These are phyloP conservation scores for Hemaris fuciformis DNA, from an alignment of 2,888 invertebrate species.

Conservation along the genomic window DNA sequence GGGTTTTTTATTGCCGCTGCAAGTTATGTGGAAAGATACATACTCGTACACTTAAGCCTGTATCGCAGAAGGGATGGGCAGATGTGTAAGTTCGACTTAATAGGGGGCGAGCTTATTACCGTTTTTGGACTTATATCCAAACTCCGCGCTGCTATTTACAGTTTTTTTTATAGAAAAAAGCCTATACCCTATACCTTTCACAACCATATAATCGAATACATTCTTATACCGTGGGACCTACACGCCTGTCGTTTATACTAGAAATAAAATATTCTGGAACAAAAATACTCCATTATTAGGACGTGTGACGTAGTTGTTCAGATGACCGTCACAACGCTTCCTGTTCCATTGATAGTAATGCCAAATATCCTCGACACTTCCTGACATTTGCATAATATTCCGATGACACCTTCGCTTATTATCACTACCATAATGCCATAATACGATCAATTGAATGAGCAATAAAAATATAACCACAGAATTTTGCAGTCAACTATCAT, in stretches of 20 bases:
- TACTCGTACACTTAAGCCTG: too few species aligned
- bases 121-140: too few species aligned
- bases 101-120: too few species aligned
- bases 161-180: too few species aligned
- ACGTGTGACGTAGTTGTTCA: constrained; percentile 31
- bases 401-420: constrained; percentile 13
- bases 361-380: constrained; percentile 55
- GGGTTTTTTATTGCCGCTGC: background rate
- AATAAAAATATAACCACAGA: background rate
- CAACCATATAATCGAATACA: too few species aligned
- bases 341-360: constrained; percentile 54
- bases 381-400: constrained; percentile 59
- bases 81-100: too few species aligned
- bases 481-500: too few species aligned
- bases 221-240: too few species aligned
- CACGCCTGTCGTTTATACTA: too few species aligned
- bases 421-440: background rate
- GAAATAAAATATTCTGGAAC: background rate
- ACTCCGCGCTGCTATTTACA: too few species aligned
- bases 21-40: background rate
- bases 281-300: background rate
- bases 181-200: too few species aligned
- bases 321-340: constrained; percentile 54
- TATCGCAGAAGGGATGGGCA: too few species aligned
- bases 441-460: background rate